phyloP scores from a whole-genome alignment of 2,888 invertebrate genomes.

The Xestia c-nigrum region DNA sequence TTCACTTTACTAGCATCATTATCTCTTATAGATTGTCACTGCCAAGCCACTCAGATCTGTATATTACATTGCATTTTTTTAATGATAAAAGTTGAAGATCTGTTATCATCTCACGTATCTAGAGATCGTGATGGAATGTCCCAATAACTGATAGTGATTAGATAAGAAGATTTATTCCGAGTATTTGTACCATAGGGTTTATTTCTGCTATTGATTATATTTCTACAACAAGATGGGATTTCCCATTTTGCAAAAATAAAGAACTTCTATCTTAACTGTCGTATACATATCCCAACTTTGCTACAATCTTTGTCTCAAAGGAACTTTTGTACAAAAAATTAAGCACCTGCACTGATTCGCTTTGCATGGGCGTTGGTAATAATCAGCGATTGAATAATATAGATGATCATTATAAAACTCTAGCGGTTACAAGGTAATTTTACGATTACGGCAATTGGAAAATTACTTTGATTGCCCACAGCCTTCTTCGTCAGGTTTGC shows the following conservation, averaged over 20 bases:
- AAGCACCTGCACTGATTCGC: no score
- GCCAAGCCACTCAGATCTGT: neutral
- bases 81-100: neutral
- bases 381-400: no score
- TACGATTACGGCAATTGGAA: neutral
- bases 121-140: slow-evolving; percentile 10
- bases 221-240: neutral
- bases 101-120: slow-evolving; percentile 12
- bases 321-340: no score
- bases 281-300: no score
- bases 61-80: neutral
- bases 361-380: no score
- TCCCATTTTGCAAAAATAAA: neutral
- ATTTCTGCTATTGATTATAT: neutral
- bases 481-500: slow-evolving; percentile 9
- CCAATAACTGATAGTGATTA: slow-evolving; percentile 21
- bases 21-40: neutral
- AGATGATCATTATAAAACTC: neutral
- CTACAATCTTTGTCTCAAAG: no score
- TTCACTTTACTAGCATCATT: no score
- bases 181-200: neutral
- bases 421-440: neutral
- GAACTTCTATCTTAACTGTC: no score
- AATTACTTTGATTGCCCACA: neutral
- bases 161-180: neutral